phyloP scores from a whole-genome alignment of 2,113 vertebrate genomes.

The Euleptes europaea region DNA sequence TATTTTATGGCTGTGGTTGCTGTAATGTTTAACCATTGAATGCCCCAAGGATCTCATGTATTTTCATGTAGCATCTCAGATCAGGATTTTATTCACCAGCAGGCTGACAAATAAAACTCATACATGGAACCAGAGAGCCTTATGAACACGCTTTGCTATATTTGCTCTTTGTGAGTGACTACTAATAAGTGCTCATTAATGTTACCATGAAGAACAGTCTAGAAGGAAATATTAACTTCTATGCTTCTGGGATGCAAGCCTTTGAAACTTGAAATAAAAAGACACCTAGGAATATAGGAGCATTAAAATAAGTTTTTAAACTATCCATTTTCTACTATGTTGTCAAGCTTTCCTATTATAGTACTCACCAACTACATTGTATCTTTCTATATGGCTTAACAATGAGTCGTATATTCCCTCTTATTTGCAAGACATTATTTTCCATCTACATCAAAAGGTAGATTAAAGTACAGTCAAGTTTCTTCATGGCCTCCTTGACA shows the following conservation, averaged over 20 bases:
- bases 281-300: neutral
- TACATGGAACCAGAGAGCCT: neutral
- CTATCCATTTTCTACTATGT: neutral
- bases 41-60: fast-evolving
- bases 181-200: neutral
- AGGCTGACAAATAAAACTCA: neutral
- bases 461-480: too few species aligned
- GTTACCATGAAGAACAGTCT: conserved; percentile 1
- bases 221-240: conserved; percentile 25
- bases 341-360: neutral
- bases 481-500: too few species aligned
- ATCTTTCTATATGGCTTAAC: neutral
- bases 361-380: neutral
- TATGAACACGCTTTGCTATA: neutral
- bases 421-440: too few species aligned
- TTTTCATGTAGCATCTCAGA: neutral
- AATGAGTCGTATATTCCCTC: too few species aligned
- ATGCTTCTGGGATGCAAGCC: conserved; percentile 24
- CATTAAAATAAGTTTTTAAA: neutral
- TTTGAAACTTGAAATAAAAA: neutral
- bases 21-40: neutral
- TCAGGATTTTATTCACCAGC: neutral
- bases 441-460: too few species aligned
- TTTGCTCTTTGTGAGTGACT: neutral
- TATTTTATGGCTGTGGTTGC: conserved; percentile 18